These are phyloP conservation scores for Ciconia boyciana DNA, from an alignment of 2,113 vertebrate genomes.

Conservation along the genomic window DNA sequence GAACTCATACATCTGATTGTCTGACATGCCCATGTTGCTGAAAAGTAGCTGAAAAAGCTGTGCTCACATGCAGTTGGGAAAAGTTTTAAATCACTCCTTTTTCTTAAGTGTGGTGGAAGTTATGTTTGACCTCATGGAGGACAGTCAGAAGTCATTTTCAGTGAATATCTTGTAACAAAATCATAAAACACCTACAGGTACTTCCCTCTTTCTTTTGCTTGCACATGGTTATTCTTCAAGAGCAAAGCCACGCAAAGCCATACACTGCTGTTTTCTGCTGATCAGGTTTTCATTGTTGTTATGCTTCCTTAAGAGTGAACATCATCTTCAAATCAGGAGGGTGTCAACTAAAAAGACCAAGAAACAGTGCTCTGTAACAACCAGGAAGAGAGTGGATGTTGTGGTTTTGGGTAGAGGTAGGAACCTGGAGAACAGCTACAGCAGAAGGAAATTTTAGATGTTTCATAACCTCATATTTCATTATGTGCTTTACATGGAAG, in stretches of 20 bases:
- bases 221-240: neutral
- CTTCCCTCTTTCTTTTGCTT: neutral
- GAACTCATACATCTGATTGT: neutral
- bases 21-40: neutral
- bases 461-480: neutral
- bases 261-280: neutral
- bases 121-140: neutral
- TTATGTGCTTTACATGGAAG: neutral
- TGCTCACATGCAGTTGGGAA: fast-evolving
- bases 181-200: neutral
- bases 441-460: neutral
- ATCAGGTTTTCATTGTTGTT: neutral
- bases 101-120: neutral
- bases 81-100: neutral
- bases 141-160: neutral
- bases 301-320: neutral
- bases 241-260: neutral
- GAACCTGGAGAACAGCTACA: neutral
- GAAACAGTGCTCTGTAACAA: neutral
- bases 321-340: neutral
- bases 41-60: neutral
- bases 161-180: neutral
- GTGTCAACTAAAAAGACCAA: neutral
- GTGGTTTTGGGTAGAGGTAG: neutral
- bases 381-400: neutral